Evolutionary conservation across 2,888 invertebrate genomes (phyloP), one percentile per base, ranked within the genome.

Genomic region (Eudasyphora cyanicolor): DNA sequence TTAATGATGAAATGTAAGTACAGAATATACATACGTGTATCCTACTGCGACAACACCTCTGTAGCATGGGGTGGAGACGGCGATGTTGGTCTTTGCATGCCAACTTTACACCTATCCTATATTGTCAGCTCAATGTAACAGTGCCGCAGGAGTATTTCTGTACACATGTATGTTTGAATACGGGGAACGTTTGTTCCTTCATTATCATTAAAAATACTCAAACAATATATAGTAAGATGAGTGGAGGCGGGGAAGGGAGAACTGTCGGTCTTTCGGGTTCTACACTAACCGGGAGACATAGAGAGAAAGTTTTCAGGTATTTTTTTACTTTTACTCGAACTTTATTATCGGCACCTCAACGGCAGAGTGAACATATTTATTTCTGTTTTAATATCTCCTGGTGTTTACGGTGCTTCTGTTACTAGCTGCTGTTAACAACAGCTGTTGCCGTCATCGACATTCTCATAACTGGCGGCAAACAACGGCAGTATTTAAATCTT

Each of bases 161-260:
- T 12, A 60, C 29, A 60, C n/a, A n/a, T n/a, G 29, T 49, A 27
- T 1, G 60, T 71, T 51, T 29, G 60, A 19, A 21, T 73, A 32
- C 21, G 45, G 7, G 7, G 45, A 42, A 19, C 45, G 21, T 57
- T 21, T 75, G 51, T 29, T 45, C 64, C 51, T 76, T 17, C 38
- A 67, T 76, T 76, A 17, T 51, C 64, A 64, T 64, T 67, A 76
- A 64, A 67, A 64, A 45, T 60, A n/a, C 54, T n/a, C 21, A 73
- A 82, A 57, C 21, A 57, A 57, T 21, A 51, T 10, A 35, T 10
- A 35, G 6, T 21, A 51, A 51, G 21, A 21, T 45, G 24, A 32
- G 32, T 76, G 49, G 24, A 14, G 0, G 32, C 0, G 35, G 19
- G 21, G 49, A n/a, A 51, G 12, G n/a, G n/a, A n/a, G n/a, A n/a